phyloP scores from a whole-genome alignment of 2,113 vertebrate species.

The Crotophaga sulcirostris region DNA sequence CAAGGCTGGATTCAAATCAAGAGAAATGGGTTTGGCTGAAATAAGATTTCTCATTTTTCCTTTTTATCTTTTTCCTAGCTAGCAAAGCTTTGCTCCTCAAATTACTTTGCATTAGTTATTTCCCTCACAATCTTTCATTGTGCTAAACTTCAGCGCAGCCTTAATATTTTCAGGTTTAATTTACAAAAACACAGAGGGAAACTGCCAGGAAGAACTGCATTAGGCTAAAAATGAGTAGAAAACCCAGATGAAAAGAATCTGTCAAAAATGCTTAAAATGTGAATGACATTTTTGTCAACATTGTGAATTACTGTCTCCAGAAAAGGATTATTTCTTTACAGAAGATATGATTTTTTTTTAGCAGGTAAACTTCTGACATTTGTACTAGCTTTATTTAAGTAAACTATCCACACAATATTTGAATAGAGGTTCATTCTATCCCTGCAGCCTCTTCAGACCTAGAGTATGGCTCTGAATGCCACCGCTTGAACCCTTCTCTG shows the following conservation, averaged over 20 bases:
- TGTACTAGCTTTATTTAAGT: background rate
- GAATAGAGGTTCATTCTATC: background rate
- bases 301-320: background rate
- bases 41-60: background rate
- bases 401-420: background rate
- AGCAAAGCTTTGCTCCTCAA: background rate
- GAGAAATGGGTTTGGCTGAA: background rate
- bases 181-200: background rate
- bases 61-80: background rate
- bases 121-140: background rate
- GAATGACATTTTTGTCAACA: background rate
- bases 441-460: background rate
- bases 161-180: background rate
- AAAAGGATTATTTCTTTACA: background rate
- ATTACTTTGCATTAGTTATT: background rate
- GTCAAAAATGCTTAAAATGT: background rate
- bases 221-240: background rate
- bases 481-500: background rate
- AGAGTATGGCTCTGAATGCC: background rate
- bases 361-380: background rate
- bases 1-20: no score
- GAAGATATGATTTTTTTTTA: background rate
- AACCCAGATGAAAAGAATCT: background rate
- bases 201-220: background rate
- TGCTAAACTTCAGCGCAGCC: background rate